Evolutionary conservation across 2,888 invertebrate genomes (phyloP).

Genomic region (Drosophila dives): DNA sequence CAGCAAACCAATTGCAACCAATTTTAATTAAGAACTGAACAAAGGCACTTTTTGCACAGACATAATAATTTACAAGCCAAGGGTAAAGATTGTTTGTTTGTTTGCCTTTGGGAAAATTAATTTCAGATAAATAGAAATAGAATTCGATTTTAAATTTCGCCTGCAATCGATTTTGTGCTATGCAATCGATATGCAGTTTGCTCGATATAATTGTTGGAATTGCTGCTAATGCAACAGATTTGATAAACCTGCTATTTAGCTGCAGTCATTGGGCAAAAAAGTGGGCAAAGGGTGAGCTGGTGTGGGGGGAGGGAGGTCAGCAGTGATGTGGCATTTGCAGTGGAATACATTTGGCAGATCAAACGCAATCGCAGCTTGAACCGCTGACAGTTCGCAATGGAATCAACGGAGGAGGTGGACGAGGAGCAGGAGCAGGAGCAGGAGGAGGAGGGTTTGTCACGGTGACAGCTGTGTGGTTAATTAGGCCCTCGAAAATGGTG

Average conservation of each 20-base stretch:
- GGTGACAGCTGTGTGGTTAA: slow-evolving; percentile 51
- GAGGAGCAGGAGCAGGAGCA: not conserved
- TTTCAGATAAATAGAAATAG: not conserved
- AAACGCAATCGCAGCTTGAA: slow-evolving; percentile 52
- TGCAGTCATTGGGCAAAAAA: slow-evolving; percentile 15
- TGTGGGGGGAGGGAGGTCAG: not conserved
- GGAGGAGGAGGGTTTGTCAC: not conserved
- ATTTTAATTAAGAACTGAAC: slow-evolving; percentile 60
- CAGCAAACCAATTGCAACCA: slow-evolving; percentile 49
- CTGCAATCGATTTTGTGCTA: not conserved
- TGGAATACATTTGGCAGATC: slow-evolving; percentile 59
- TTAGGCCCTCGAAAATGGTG: slow-evolving; percentile 54
- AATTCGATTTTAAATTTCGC: not conserved
- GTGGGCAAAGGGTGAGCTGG: too few relatives aligned
- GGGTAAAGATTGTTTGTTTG: slow-evolving; percentile 7
- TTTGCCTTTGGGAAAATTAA: slow-evolving; percentile 1
- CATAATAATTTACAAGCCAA: slow-evolving; percentile 8
- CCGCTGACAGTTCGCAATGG: slow-evolving; percentile 5
- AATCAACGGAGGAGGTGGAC: not conserved
- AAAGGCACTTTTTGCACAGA: not conserved
- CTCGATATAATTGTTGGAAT: not conserved
- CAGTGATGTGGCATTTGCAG: slow-evolving; percentile 28
- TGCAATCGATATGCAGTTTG: not conserved
- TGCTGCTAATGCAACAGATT: slow-evolving; percentile 2
- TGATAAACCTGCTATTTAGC: slow-evolving; percentile 19